Conservation (phyloP, 1,140 invertebrate genomes). For the Drosophila pectinifera region DNA sequence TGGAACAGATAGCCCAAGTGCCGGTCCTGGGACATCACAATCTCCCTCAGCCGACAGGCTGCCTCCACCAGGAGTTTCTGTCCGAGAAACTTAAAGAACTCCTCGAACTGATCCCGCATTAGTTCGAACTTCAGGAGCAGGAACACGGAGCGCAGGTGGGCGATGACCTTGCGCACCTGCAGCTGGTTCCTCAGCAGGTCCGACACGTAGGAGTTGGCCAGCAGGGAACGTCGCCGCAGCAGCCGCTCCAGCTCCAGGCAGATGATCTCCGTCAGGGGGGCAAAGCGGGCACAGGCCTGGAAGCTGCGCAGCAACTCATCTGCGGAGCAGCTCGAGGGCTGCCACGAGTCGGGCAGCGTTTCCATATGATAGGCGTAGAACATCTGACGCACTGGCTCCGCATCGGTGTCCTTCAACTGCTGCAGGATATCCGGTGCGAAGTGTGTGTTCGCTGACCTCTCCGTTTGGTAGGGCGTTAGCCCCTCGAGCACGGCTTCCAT, state of each 20-base stretch:
- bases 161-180: not conserved
- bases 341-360: not conserved
- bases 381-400: slow-evolving; percentile 17
- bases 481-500: slow-evolving; percentile 11
- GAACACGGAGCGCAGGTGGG: slow-evolving; percentile 9
- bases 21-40: slow-evolving; percentile 7
- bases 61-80: not conserved
- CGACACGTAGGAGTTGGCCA: slow-evolving; percentile 23
- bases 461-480: slow-evolving; percentile 21
- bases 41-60: not conserved
- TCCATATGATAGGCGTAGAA: slow-evolving; percentile 34
- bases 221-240: slow-evolving; percentile 3
- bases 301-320: slow-evolving; percentile 24
- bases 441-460: rapidly evolving
- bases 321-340: not conserved
- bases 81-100: not conserved
- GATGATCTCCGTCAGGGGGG: slow-evolving; percentile 35
- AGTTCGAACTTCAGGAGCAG: slow-evolving; percentile 3
- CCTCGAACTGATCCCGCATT: not conserved
- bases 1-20: not conserved
- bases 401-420: slow-evolving; percentile 7
- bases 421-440: slow-evolving; percentile 19
- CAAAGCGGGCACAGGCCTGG: slow-evolving; percentile 8
- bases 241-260: slow-evolving; percentile 4
- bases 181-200: slow-evolving; percentile 5